phyloP scores from a whole-genome alignment of 2,113 vertebrate genomes.

The Corythornis cristatus region DNA sequence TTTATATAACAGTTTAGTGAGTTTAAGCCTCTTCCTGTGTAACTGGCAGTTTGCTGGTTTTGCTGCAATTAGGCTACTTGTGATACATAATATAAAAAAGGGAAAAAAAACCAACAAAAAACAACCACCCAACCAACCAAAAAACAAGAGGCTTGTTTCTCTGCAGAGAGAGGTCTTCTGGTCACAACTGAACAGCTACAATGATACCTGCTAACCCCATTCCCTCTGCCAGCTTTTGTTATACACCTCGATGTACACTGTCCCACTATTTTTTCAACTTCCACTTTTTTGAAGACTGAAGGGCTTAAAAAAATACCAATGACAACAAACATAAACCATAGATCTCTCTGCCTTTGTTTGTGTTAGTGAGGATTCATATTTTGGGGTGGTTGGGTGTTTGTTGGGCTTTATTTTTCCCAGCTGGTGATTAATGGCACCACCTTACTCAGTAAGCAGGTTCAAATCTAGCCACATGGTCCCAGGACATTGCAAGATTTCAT shows the following conservation, averaged over 20 bases:
- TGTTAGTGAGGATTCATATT: background rate
- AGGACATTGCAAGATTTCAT: conserved; percentile 64
- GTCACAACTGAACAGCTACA: background rate
- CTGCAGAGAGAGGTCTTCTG: background rate
- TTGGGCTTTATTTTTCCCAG: conserved; percentile 34
- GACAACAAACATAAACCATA: background rate
- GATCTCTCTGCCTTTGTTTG: background rate
- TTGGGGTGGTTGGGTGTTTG: background rate
- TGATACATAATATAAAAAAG: conserved; percentile 60
- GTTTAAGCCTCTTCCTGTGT: conserved; percentile 81
- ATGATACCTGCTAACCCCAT: background rate
- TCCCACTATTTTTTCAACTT: background rate
- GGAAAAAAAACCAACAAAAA: conserved; percentile 11
- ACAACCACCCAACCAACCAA: background rate
- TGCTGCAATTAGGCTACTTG: conserved; percentile 78
- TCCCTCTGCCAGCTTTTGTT: background rate
- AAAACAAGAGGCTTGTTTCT: conserved; percentile 1
- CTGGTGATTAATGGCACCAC: conserved; percentile 60
- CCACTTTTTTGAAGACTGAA: background rate
- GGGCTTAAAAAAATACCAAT: background rate
- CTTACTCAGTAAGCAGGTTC: conserved; percentile 21
- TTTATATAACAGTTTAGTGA: conserved; percentile 81
- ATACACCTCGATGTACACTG: background rate
- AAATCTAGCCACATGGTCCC: conserved; percentile 56
- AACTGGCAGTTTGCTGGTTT: conserved; percentile 74